phyloP scores from a whole-genome alignment of 1,140 invertebrate species.

The Drosophila mojavensis region DNA sequence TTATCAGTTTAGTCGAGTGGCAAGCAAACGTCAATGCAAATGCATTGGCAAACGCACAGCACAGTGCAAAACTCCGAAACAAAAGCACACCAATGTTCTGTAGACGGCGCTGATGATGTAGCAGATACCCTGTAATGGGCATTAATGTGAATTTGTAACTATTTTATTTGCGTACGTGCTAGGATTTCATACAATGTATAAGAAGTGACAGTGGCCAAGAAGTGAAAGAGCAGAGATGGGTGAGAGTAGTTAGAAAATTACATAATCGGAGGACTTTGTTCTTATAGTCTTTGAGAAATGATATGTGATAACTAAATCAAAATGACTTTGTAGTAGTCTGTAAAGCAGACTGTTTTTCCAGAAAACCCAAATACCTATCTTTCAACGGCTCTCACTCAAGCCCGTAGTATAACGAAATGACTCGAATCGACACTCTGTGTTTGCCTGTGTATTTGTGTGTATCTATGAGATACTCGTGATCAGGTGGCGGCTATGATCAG shows the following conservation, averaged over 20 bases:
- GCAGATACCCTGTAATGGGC: background rate
- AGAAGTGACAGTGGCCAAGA: too few relatives aligned
- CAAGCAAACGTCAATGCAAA: slow-evolving; percentile 34
- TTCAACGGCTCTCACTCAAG: too few relatives aligned
- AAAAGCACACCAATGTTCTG: background rate
- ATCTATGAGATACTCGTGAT: slow-evolving; percentile 46
- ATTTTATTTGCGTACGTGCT: too few relatives aligned
- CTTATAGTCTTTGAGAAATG: too few relatives aligned
- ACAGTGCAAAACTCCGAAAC: background rate
- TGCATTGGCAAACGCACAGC: slow-evolving; percentile 37
- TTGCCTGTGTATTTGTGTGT: slow-evolving; percentile 2
- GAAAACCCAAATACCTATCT: background rate
- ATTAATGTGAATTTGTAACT: too few relatives aligned
- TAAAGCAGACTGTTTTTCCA: too few relatives aligned
- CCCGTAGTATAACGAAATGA: background rate
- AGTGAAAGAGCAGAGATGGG: too few relatives aligned
- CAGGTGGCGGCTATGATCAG: slow-evolving; percentile 30
- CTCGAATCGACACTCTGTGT: slow-evolving; percentile 13
- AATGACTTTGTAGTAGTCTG: too few relatives aligned
- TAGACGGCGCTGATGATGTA: background rate
- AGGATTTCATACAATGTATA: too few relatives aligned
- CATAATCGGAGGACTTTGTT: too few relatives aligned
- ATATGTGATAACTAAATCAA: too few relatives aligned
- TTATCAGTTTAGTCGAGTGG: slow-evolving; percentile 22
- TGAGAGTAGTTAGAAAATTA: too few relatives aligned